Conservation (phyloP, 1,140 invertebrate species). For the Sarcophaga bullata region DNA sequence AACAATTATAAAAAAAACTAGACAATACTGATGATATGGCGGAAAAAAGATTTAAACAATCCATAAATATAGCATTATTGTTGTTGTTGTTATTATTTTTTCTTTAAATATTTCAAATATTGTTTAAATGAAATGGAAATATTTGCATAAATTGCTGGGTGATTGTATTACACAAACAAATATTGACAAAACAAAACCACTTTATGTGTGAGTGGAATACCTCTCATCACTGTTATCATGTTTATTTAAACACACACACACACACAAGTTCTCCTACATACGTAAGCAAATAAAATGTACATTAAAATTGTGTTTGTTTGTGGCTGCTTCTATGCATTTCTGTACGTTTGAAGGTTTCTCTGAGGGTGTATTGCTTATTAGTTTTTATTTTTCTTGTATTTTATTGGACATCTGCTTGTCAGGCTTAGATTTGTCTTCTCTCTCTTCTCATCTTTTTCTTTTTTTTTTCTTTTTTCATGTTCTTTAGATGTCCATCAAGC, state of each 20-base stretch:
- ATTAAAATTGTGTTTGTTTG: neutral
- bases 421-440: neutral
- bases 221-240: neutral
- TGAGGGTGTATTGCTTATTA: too few species aligned
- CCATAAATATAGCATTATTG: too few species aligned
- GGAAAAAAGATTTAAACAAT: too few species aligned
- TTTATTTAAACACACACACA: neutral
- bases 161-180: neutral
- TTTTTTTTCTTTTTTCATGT: too few species aligned
- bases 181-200: neutral
- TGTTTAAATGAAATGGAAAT: too few species aligned
- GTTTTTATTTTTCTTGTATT: neutral
- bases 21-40: too few species aligned
- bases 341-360: too few species aligned
- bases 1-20: too few species aligned
- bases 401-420: neutral
- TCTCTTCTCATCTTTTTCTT: neutral
- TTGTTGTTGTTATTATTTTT: too few species aligned
- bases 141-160: neutral
- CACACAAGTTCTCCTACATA: neutral
- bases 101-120: too few species aligned
- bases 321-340: neutral
- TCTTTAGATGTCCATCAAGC: neutral
- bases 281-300: too few species aligned
- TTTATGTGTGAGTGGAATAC: neutral